These are phyloP conservation scores for Sphenodon punctatus DNA, from an alignment of 2,797 vertebrate genomes.

Conservation along the genomic window DNA sequence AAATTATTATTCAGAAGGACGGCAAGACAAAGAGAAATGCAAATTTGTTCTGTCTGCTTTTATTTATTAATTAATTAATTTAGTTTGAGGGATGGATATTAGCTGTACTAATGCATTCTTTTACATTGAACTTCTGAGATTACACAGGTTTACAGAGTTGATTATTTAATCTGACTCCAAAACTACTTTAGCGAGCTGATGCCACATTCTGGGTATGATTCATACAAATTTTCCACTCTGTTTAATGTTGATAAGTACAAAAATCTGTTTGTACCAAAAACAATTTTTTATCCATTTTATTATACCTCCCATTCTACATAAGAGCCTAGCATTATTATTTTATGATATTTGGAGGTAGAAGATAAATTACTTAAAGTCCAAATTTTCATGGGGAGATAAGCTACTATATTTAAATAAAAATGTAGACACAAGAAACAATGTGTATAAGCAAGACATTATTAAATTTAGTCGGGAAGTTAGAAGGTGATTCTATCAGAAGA, in stretches of 20 bases:
- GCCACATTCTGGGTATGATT: not conserved
- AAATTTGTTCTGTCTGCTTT: not conserved
- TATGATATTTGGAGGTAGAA: not conserved
- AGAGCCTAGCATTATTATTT: no score
- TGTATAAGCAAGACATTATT: no score
- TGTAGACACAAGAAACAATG: no score
- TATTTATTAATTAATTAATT: constrained; percentile 1
- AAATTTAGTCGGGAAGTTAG: no score
- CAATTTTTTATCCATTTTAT: not conserved
- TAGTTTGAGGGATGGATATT: not conserved
- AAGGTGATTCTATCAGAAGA: no score
- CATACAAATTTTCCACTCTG: not conserved
- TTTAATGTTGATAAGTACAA: not conserved
- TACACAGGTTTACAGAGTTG: no score
- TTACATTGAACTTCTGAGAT: not conserved
- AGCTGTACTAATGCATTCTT: not conserved
- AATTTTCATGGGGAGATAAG: not conserved
- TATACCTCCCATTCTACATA: not conserved
- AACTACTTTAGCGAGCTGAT: not conserved
- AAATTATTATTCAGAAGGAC: not conserved
- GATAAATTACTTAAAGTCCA: not conserved
- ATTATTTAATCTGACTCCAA: not conserved
- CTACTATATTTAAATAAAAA: no score
- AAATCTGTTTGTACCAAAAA: not conserved
- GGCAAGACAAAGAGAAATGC: not conserved